phyloP scores from a whole-genome alignment of 2,113 vertebrate species.

The Solea solea region DNA sequence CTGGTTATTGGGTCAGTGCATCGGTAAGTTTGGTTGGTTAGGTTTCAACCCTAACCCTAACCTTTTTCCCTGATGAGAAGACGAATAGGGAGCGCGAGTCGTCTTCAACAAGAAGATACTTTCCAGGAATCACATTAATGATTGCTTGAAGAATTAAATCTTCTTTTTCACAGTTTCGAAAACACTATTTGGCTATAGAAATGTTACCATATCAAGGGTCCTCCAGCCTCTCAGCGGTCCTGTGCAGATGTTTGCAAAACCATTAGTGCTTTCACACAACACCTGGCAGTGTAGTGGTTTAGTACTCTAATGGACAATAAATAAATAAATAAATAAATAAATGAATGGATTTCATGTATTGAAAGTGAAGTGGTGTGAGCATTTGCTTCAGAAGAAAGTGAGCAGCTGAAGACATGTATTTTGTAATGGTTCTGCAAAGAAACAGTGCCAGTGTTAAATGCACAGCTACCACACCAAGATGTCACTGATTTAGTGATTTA shows the following conservation, averaged over 20 bases:
- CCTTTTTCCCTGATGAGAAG: not conserved
- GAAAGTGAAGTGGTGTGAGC: slow-evolving; percentile 38
- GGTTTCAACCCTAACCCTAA: too few relatives aligned
- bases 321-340: slow-evolving; percentile 17
- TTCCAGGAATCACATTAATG: slow-evolving; percentile 21
- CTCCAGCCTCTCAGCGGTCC: slow-evolving; percentile 35
- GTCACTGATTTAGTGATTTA: not conserved
- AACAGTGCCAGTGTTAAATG: not conserved
- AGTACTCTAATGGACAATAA: slow-evolving; percentile 41
- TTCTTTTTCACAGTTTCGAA: not conserved
- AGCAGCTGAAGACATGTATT: slow-evolving; percentile 25
- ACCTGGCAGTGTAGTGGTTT: slow-evolving; percentile 45
- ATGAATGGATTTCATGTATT: slow-evolving; percentile 35
- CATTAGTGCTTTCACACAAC: slow-evolving; percentile 48
- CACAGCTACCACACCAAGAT: not conserved
- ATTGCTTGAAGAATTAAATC: slow-evolving; percentile 29
- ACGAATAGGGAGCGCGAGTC: slow-evolving; percentile 18
- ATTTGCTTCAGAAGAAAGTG: slow-evolving; percentile 21
- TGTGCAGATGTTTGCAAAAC: slow-evolving; percentile 59
- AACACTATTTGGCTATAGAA: slow-evolving; percentile 25
- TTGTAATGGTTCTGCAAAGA: slow-evolving; percentile 12
- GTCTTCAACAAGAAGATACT: slow-evolving; percentile 9
- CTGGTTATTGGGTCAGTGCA: slow-evolving; percentile 10
- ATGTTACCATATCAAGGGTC: slow-evolving; percentile 11
- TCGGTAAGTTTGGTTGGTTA: too few relatives aligned